phyloP scores from a whole-genome alignment of 2,113 vertebrate species.

The Burhinus oedicnemus region DNA sequence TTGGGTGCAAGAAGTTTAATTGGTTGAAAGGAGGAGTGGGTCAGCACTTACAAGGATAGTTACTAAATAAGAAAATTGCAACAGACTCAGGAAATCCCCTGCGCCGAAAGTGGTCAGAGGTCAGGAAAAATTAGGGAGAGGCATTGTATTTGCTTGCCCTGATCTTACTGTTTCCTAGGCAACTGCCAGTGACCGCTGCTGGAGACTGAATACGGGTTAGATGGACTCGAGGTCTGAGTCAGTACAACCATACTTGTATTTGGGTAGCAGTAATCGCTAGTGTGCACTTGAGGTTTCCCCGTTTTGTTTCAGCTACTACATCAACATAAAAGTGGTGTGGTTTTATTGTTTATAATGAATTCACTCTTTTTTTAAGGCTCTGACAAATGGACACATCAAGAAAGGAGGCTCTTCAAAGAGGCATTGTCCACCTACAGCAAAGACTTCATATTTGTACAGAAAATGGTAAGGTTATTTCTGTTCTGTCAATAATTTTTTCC shows the following conservation, averaged over 20 bases:
- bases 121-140: neutral
- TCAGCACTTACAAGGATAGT: neutral
- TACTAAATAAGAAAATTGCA: neutral
- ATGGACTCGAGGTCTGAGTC: neutral
- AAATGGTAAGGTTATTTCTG: constrained; percentile 75
- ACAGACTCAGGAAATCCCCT: neutral
- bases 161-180: constrained; percentile 12
- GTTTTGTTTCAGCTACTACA: neutral
- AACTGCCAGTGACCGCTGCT: neutral
- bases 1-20: neutral
- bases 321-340: neutral
- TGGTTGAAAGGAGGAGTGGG: neutral
- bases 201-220: neutral
- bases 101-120: neutral
- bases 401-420: constrained; percentile 85
- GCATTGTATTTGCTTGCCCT: neutral
- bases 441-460: constrained; percentile 89
- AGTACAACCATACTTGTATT: neutral
- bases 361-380: constrained; percentile 76
- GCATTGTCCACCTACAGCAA: constrained; percentile 86
- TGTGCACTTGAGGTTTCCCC: neutral
- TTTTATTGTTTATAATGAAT: neutral
- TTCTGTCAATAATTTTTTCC: neutral
- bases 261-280: neutral
- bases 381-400: constrained; percentile 84